Percentiles rank a stretch among this genome's conserved stretches.
phyloP scores from a whole-genome alignment of 2,888 invertebrate species.

The Apamea monoglypha region DNA sequence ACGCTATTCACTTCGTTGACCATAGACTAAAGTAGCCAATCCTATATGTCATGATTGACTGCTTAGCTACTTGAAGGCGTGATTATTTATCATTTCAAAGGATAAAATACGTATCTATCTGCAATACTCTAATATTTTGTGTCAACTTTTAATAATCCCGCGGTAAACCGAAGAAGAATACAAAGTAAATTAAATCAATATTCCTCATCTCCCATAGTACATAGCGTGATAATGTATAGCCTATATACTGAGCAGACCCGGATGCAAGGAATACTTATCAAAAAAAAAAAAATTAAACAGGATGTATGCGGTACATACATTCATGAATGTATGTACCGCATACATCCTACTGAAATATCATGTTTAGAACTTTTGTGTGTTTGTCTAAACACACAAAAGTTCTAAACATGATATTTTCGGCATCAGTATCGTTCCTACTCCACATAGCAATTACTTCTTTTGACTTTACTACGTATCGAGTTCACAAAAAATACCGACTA shows the following conservation, averaged over 20 bases:
- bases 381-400: background rate
- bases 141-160: background rate
- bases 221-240: background rate
- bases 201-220: background rate
- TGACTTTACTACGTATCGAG: background rate
- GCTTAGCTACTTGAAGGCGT: background rate
- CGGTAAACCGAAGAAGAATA: background rate
- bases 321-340: no score
- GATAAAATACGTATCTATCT: background rate
- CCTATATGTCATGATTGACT: background rate
- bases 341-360: no score
- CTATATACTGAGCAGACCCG: background rate
- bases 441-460: background rate
- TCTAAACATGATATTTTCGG: background rate
- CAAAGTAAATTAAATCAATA: background rate
- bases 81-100: background rate
- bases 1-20: background rate
- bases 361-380: no score
- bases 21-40: background rate
- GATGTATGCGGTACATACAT: background rate
- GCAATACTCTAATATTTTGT: background rate
- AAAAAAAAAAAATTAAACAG: background rate
- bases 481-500: background rate
- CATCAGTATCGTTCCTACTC: background rate
- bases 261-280: background rate